Percentiles rank a stretch among this genome's conserved stretches.
phyloP scores from a whole-genome alignment of 2,113 vertebrate species.

The Telmatochromis sp. region DNA sequence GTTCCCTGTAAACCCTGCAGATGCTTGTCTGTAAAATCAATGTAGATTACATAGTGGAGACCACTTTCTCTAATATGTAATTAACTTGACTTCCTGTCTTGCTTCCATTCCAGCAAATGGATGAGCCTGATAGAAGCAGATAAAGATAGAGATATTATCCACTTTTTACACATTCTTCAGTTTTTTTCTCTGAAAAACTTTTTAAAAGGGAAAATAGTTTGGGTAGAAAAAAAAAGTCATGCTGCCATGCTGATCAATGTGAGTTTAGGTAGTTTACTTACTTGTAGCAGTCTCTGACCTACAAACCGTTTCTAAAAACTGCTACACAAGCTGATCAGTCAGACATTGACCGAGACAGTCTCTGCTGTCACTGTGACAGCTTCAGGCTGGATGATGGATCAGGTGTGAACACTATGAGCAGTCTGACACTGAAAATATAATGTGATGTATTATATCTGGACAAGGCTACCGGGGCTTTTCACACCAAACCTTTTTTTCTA shows the following conservation, averaged over 20 bases:
- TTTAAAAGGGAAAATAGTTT: neutral
- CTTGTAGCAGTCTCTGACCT: neutral
- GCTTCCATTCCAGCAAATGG: neutral
- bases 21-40: neutral
- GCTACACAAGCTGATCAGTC: neutral
- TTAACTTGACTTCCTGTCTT: neutral
- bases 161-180: neutral
- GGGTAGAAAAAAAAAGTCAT: neutral
- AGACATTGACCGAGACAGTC: neutral
- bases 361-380: neutral
- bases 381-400: neutral
- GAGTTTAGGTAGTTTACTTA: neutral
- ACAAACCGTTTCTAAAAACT: neutral
- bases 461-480: neutral
- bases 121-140: neutral
- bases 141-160: neutral
- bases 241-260: neutral
- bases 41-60: neutral
- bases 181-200: neutral
- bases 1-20: neutral
- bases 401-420: neutral
- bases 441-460: neutral
- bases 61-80: neutral
- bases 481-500: neutral
- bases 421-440: neutral